Conservation (phyloP, 2,888 invertebrate species). For the Drosophila nr. perissopoda region DNA sequence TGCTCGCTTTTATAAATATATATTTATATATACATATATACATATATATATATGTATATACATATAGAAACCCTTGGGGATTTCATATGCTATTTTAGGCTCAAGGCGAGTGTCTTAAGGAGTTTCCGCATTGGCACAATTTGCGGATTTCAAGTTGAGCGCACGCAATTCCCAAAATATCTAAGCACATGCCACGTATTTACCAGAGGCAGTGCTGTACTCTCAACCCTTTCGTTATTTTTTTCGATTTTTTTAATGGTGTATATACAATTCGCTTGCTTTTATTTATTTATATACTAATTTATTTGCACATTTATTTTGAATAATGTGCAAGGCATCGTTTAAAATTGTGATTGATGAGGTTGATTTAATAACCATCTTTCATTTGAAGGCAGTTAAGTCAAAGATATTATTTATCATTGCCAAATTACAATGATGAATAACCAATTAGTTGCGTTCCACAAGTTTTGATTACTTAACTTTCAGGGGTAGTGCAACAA, state of each 20-base stretch:
- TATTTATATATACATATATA: no score
- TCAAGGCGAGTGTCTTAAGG: conserved; percentile 1
- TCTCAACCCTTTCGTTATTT: conserved; percentile 9
- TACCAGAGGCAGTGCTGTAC: background rate
- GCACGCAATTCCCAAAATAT: conserved; percentile 14
- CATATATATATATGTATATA: background rate
- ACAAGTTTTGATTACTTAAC: background rate
- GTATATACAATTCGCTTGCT: background rate
- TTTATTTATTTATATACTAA: background rate
- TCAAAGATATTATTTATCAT: background rate
- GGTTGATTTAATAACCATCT: background rate
- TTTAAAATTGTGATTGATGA: background rate
- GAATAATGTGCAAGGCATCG: background rate
- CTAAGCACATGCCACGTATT: conserved; percentile 5
- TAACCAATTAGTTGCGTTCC: background rate
- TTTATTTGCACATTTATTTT: background rate
- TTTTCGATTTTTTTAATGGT: background rate
- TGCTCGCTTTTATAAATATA: background rate
- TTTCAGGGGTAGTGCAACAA: background rate
- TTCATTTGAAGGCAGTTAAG: background rate
- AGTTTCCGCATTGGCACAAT: conserved; percentile 16
- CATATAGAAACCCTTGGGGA: background rate
- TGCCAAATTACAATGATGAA: background rate
- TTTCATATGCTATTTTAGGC: conserved; percentile 6
- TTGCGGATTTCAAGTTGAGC: conserved; percentile 27